phyloP scores from a whole-genome alignment of 2,797 vertebrate species.

The Synanceia verrucosa region DNA sequence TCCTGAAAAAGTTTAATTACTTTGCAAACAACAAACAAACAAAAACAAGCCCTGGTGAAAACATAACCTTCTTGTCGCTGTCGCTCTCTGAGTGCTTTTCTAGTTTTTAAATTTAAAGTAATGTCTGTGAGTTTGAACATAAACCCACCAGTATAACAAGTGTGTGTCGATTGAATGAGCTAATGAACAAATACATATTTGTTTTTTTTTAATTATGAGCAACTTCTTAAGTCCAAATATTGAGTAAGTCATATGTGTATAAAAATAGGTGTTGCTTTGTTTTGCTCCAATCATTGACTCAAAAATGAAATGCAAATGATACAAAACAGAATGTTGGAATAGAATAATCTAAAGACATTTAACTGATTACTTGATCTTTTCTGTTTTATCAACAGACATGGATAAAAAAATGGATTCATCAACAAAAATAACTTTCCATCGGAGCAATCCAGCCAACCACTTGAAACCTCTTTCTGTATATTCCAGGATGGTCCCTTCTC shows the following conservation, averaged over 20 bases:
- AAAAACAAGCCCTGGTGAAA: no score
- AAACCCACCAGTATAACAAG: background rate
- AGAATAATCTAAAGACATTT: background rate
- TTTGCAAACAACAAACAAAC: no score
- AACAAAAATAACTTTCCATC: background rate
- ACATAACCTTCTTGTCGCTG: no score
- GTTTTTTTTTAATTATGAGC: background rate
- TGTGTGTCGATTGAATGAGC: background rate
- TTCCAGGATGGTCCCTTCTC: slow-evolving; percentile 10
- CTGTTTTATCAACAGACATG: slow-evolving; percentile 21
- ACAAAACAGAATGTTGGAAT: no score
- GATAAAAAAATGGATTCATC: background rate
- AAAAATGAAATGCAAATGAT: no score
- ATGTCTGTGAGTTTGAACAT: background rate
- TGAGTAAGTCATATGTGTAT: no score
- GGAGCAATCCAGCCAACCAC: background rate
- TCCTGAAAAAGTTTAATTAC: no score
- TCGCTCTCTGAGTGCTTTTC: no score
- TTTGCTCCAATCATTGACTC: background rate
- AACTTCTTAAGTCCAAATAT: no score
- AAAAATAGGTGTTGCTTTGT: background rate
- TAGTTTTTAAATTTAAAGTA: background rate
- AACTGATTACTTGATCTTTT: background rate
- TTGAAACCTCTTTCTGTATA: slow-evolving; percentile 23
- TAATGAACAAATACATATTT: background rate